Conservation (phyloP, 2,797 vertebrate genomes). For the Anabacerthia variegaticeps region DNA sequence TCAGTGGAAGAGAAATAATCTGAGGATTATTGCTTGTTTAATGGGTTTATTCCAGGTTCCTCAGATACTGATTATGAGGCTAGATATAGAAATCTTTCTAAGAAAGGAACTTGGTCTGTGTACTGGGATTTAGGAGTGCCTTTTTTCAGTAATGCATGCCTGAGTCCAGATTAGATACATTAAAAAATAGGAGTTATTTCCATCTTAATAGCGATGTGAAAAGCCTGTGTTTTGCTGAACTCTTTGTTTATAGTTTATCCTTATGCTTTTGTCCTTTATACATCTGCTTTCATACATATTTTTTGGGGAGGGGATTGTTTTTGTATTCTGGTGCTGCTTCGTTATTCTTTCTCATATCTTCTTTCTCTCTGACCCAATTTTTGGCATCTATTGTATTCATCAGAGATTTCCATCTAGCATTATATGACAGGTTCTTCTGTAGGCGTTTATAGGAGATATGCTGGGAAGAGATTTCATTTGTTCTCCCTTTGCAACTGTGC, state of each 20-base stretch:
- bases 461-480: conserved; percentile 6
- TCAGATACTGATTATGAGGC: not conserved
- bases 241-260: not conserved
- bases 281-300: not conserved
- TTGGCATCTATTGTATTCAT: not conserved
- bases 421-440: not conserved
- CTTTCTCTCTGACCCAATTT: not conserved
- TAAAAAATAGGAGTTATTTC: not conserved
- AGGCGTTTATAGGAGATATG: not conserved
- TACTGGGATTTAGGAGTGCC: not conserved
- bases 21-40: not conserved
- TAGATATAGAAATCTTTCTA: not conserved
- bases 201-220: not conserved
- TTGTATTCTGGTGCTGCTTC: not conserved
- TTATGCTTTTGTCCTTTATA: not conserved
- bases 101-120: not conserved
- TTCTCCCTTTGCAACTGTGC: not conserved
- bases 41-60: not conserved
- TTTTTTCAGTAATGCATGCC: not conserved
- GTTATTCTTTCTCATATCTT: not conserved
- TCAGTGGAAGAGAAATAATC: not conserved
- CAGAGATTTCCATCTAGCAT: not conserved
- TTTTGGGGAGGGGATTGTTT: not conserved
- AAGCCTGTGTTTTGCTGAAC: not conserved
- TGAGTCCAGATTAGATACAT: not conserved